A percentile compares a stretch with the other conserved stretches of the same genome.
These are phyloP conservation scores for Pterocles orientalis DNA, from an alignment of 2,113 vertebrate species.

Conservation along the genomic window DNA sequence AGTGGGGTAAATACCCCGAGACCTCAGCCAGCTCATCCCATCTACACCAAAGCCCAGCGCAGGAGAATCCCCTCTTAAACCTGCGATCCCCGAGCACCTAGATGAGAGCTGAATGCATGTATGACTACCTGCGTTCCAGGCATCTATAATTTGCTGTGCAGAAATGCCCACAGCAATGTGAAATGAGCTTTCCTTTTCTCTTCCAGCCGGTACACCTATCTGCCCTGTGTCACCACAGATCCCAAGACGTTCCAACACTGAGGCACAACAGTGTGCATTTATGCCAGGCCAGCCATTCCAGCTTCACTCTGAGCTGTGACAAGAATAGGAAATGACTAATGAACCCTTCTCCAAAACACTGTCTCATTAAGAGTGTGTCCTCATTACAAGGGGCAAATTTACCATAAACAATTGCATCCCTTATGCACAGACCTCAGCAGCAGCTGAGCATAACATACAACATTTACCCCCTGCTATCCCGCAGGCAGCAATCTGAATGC, in stretches of 20 bases:
- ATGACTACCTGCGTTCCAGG: neutral
- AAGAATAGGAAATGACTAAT: conserved; percentile 52
- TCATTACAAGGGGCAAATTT: conserved; percentile 47
- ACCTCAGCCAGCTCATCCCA: neutral
- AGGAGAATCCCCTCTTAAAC: neutral
- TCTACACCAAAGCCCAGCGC: neutral
- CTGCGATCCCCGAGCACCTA: neutral
- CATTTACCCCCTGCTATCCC: neutral
- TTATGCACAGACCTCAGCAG: neutral
- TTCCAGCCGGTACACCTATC: neutral
- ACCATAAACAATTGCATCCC: conserved; percentile 28
- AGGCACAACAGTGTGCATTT: neutral
- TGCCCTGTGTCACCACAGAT: neutral
- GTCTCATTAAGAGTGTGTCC: conserved; percentile 37
- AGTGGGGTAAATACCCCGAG: too few species aligned
- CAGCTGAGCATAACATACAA: neutral
- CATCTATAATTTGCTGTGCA: neutral
- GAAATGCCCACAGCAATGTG: neutral
- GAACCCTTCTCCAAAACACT: conserved; percentile 20
- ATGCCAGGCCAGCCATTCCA: neutral
- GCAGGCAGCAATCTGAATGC: neutral
- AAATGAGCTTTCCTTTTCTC: neutral
- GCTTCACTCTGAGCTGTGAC: conserved; percentile 17
- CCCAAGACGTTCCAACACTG: neutral
- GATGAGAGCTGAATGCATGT: neutral